Evolutionary conservation across 2,797 vertebrate genomes (phyloP).

Genomic region (Pantherophis vulpinus): DNA sequence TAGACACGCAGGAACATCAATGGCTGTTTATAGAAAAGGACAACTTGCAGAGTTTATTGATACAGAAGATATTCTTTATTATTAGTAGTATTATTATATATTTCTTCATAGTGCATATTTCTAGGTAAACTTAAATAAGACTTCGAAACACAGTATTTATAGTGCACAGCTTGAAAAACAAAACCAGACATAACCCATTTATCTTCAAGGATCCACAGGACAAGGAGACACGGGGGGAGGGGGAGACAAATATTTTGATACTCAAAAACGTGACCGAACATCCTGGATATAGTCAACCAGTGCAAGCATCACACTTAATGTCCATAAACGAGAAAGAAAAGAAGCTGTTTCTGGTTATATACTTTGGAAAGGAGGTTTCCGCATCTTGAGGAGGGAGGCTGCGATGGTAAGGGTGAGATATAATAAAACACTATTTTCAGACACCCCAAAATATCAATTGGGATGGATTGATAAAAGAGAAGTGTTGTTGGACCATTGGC

Average conservation of each 20-base stretch:
- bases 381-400: not conserved
- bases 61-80: slow-evolving; percentile 85
- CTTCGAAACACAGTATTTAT: slow-evolving; percentile 74
- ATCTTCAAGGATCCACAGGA: slow-evolving; percentile 81
- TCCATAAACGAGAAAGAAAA: slow-evolving; percentile 55
- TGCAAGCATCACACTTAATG: slow-evolving; percentile 32
- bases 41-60: slow-evolving; percentile 36
- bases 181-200: slow-evolving; percentile 57
- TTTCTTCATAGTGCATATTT: slow-evolving; percentile 76
- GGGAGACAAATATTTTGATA: slow-evolving; percentile 78
- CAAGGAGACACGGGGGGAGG: slow-evolving; percentile 54
- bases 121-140: slow-evolving; percentile 79
- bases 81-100: slow-evolving; percentile 47
- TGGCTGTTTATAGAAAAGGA: slow-evolving; percentile 12
- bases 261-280: slow-evolving; percentile 68
- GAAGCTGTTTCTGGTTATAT: slow-evolving; percentile 28
- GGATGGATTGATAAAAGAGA: not conserved
- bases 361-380: slow-evolving; percentile 11
- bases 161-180: slow-evolving; percentile 51
- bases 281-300: slow-evolving; percentile 43
- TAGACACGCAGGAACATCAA: not conserved
- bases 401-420: not conserved
- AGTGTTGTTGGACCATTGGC: not conserved
- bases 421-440: slow-evolving; percentile 38
- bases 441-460: slow-evolving; percentile 28